phyloP scores from a whole-genome alignment of 2,797 vertebrate genomes.

The Numenius phaeopus region DNA sequence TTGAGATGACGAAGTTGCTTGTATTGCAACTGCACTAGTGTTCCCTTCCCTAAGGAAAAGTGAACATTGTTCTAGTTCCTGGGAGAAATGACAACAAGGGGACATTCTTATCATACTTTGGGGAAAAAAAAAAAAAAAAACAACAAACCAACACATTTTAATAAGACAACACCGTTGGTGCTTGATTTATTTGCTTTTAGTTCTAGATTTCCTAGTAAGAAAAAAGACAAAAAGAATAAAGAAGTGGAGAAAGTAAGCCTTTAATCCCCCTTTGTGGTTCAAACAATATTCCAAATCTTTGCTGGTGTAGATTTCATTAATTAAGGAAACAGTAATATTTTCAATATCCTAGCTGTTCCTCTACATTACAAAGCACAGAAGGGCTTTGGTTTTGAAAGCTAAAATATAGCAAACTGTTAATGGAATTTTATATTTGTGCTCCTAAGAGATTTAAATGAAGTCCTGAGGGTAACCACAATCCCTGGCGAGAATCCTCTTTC shows the following conservation, averaged over 20 bases:
- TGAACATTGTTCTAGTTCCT: background rate
- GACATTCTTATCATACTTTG: background rate
- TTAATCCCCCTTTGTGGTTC: background rate
- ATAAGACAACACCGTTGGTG: background rate
- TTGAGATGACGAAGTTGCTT: background rate
- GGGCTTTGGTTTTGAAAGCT: background rate
- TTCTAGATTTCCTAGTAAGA: background rate
- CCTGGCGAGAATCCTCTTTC: background rate
- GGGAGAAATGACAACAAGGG: background rate
- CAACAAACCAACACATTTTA: background rate
- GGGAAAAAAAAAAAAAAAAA: background rate
- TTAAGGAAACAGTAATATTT: background rate
- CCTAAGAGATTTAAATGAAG: background rate
- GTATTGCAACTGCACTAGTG: background rate
- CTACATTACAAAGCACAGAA: background rate
- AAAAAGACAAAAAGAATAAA: background rate
- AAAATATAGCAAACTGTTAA: conserved; percentile 25
- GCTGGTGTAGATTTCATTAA: background rate
- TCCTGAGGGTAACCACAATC: conserved; percentile 49
- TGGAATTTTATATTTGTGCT: conserved; percentile 37
- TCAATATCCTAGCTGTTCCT: background rate
- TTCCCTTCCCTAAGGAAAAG: background rate
- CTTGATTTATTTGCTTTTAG: background rate
- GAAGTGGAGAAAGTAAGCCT: background rate
- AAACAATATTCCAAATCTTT: background rate